Evolutionary conservation across 2,797 vertebrate species (phyloP).

Genomic region (Decapterus maruadsi): DNA sequence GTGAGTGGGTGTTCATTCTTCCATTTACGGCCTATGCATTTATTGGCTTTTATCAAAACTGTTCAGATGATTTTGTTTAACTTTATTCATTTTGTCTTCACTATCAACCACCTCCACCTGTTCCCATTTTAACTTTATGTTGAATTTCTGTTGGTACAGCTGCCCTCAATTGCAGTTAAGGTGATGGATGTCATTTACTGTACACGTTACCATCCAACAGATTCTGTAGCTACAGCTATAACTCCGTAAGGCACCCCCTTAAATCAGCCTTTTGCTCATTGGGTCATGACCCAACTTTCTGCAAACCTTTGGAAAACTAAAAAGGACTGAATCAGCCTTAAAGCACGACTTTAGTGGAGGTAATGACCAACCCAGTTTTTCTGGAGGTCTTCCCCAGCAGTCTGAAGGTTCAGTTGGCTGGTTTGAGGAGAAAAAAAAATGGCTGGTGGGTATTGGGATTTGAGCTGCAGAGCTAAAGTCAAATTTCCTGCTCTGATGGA

Average conservation of each 20-base stretch:
- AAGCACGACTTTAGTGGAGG: slow-evolving; percentile 9
- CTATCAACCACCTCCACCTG: neutral
- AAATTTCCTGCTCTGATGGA: slow-evolving; percentile 37
- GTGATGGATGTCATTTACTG: neutral
- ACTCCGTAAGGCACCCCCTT: neutral
- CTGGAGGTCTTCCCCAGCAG: neutral
- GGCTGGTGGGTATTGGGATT: slow-evolving; percentile 17
- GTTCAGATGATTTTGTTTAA: neutral
- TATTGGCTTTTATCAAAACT: too few species aligned
- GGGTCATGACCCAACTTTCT: neutral
- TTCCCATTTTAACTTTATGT: neutral
- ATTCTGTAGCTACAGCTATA: neutral
- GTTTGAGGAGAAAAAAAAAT: neutral
- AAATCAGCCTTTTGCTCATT: slow-evolving; percentile 11
- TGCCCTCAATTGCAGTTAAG: neutral
- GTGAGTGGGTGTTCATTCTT: too few species aligned
- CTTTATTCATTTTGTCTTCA: neutral
- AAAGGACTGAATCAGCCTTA: neutral
- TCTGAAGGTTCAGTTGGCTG: neutral
- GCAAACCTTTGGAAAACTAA: slow-evolving; percentile 1
- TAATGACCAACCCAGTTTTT: slow-evolving; percentile 19
- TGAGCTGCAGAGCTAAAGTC: slow-evolving; percentile 5
- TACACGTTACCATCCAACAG: neutral
- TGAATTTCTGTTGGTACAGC: neutral
- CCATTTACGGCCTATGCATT: too few species aligned